Conservation (phyloP, 2,888 invertebrate genomes). For the Orchestes rusci region DNA sequence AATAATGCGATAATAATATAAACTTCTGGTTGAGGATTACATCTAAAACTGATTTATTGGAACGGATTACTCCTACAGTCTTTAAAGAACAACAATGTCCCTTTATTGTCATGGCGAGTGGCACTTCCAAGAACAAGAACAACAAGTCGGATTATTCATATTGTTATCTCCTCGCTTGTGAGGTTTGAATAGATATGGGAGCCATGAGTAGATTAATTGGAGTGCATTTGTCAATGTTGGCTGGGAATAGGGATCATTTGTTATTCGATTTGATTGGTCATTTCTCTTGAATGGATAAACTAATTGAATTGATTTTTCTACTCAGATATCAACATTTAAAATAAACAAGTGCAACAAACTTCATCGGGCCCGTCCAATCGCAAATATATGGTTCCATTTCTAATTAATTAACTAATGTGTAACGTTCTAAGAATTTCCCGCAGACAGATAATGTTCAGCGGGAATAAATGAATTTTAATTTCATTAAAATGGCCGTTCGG, state of each 20-base stretch:
- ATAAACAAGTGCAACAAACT: too few relatives aligned
- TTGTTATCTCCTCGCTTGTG: constrained; percentile 17
- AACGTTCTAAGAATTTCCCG: constrained; percentile 40
- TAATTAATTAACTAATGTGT: constrained; percentile 43
- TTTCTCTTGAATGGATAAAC: too few relatives aligned
- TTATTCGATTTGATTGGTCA: neutral
- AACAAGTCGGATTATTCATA: constrained; percentile 17
- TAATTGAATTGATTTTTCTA: too few relatives aligned
- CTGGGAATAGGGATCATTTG: constrained; percentile 3
- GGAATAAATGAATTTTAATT: constrained; percentile 46
- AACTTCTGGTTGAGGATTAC: constrained; percentile 28
- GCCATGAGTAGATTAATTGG: constrained; percentile 17
- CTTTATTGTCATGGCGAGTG: constrained; percentile 13
- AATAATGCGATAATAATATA: constrained; percentile 17
- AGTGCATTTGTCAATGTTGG: constrained; percentile 15
- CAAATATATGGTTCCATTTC: too few relatives aligned
- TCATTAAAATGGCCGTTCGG: constrained; percentile 41
- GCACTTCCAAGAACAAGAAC: constrained; percentile 15
- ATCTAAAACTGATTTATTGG: constrained; percentile 30
- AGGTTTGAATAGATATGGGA: constrained; percentile 11
- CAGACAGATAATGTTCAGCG: constrained; percentile 35
- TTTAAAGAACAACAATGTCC: constrained; percentile 19
- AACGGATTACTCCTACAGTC: constrained; percentile 25
- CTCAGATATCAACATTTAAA: too few relatives aligned
- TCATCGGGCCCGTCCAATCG: too few relatives aligned